phyloP scores from a whole-genome alignment of 2,888 invertebrate genomes.

The Drosophila robusta region DNA sequence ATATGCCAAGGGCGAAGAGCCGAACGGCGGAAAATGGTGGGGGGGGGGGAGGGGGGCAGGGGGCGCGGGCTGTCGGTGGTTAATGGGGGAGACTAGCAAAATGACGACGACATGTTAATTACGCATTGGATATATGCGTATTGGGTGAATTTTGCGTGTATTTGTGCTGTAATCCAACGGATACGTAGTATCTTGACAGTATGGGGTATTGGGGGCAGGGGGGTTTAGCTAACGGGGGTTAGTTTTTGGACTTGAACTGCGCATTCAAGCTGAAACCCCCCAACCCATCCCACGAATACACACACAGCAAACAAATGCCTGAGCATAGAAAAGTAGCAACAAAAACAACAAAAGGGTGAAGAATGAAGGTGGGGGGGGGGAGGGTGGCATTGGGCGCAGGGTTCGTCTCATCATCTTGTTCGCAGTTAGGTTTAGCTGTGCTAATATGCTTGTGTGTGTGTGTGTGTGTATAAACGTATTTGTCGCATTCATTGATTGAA shows the following conservation, averaged over 20 bases:
- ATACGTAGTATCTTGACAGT: slow-evolving; percentile 34
- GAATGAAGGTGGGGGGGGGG: no score
- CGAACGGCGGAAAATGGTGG: background rate
- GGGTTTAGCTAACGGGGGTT: slow-evolving; percentile 11
- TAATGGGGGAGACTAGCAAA: slow-evolving; percentile 4
- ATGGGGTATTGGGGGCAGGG: background rate
- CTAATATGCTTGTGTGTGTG: background rate
- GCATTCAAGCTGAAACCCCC: slow-evolving; percentile 18
- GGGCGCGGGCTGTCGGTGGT: no score
- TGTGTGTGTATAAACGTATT: slow-evolving; percentile 3
- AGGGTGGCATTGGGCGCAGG: background rate
- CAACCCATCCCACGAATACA: background rate
- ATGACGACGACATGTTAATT: slow-evolving; percentile 55
- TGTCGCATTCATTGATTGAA: slow-evolving; percentile 50
- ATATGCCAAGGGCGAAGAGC: slow-evolving; percentile 15
- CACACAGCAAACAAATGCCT: slow-evolving; percentile 7
- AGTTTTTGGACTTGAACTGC: slow-evolving; percentile 34
- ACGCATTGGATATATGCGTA: slow-evolving; percentile 49
- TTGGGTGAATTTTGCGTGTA: slow-evolving; percentile 6
- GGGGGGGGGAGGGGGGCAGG: background rate
- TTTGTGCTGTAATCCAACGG: slow-evolving; percentile 14
- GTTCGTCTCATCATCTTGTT: slow-evolving; percentile 4
- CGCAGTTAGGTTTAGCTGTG: slow-evolving; percentile 5
- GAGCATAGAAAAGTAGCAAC: slow-evolving; percentile 7
- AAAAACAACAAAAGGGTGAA: background rate